These are phyloP conservation scores for Anadara kagoshimensis DNA, from an alignment of 1,140 invertebrate genomes.

Conservation along the genomic window DNA sequence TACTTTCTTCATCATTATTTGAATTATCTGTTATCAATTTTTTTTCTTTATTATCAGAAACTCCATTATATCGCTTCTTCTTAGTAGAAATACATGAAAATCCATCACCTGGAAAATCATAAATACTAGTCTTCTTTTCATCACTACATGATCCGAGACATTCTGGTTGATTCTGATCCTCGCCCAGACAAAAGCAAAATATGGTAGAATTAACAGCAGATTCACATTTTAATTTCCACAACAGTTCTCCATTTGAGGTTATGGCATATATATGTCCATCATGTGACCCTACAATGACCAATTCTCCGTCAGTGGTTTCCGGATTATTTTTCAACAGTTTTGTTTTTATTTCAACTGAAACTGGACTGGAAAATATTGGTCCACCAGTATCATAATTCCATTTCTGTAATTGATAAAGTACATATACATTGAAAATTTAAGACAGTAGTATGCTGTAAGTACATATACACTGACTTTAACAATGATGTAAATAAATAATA, in stretches of 20 bases:
- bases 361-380: conserved; percentile 81
- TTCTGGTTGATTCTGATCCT: not conserved
- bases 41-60: not conserved
- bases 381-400: conserved; percentile 77
- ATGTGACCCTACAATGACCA: conserved; percentile 80
- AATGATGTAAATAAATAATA: no score
- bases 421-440: no score
- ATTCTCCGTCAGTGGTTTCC: not conserved
- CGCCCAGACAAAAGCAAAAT: conserved; percentile 57
- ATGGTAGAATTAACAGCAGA: conserved; percentile 81
- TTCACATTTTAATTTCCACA: conserved; percentile 70
- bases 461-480: no score
- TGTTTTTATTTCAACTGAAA: conserved; percentile 42
- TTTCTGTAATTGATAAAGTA: conserved; percentile 75
- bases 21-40: not conserved
- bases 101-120: no score
- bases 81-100: conserved; percentile 1
- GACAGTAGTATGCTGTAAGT: no score
- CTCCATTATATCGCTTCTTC: not conserved
- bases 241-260: conserved; percentile 57
- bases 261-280: conserved; percentile 79
- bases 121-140: not conserved
- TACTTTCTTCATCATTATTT: not conserved
- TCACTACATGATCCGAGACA: not conserved
- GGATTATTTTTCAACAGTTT: not conserved